phyloP scores from a whole-genome alignment of 2,888 invertebrate genomes.

The Drosophila dives region DNA sequence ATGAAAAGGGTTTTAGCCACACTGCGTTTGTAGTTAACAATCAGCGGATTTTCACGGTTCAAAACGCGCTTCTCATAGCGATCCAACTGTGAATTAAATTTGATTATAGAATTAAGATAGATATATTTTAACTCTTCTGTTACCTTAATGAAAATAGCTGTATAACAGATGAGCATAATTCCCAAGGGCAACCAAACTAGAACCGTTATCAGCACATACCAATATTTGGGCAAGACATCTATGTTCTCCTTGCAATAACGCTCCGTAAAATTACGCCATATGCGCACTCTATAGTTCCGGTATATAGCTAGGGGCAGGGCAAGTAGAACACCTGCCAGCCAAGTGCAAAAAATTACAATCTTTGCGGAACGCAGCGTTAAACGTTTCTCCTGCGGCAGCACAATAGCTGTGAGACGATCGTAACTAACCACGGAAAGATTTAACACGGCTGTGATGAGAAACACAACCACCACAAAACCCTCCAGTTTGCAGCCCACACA shows the following conservation, averaged over 20 bases:
- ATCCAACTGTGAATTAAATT: conserved; percentile 85
- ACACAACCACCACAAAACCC: conserved; percentile 90
- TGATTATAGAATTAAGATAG: not conserved
- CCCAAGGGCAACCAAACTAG: conserved; percentile 92
- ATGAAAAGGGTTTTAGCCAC: conserved; percentile 90
- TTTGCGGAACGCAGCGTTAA: conserved; percentile 88
- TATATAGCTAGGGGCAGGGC: conserved; percentile 89
- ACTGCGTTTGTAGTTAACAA: conserved; percentile 88
- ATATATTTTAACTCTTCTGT: not conserved
- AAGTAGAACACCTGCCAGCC: conserved; percentile 88
- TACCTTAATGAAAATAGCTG: conserved; percentile 89
- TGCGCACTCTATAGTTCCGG: conserved; percentile 88
- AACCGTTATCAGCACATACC: conserved; percentile 91
- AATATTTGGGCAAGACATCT: conserved; percentile 89
- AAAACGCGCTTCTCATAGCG: conserved; percentile 88
- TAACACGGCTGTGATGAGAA: conserved; percentile 91
- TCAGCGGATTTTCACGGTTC: conserved; percentile 87
- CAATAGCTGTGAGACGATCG: conserved; percentile 93
- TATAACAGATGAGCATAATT: conserved; percentile 90
- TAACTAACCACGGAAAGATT: conserved; percentile 92
- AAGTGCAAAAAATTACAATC: conserved; percentile 88
- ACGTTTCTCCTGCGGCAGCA: conserved; percentile 89
- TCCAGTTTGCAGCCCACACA: conserved; percentile 91
- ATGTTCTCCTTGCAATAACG: conserved; percentile 90
- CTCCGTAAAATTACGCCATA: conserved; percentile 91